These are phyloP conservation scores for Cephus sareptanus DNA, from an alignment of 2,888 invertebrate species.

Conservation along the genomic window DNA sequence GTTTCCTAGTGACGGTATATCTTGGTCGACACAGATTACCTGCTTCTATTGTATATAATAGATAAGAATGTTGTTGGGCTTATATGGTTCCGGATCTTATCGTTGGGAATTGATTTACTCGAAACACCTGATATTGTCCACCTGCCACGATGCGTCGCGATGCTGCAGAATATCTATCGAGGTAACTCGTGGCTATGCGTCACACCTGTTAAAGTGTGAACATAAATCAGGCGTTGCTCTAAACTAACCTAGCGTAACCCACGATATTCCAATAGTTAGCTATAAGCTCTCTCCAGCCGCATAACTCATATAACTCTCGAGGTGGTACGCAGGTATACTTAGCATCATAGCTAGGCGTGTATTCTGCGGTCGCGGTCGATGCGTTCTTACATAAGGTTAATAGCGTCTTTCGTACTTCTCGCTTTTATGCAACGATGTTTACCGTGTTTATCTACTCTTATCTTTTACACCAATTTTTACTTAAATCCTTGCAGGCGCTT, in stretches of 20 bases:
- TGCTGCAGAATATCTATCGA: slow-evolving; percentile 14
- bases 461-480: neutral
- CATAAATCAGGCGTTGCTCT: slow-evolving; percentile 24
- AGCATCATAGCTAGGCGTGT: slow-evolving; percentile 3
- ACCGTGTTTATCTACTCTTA: neutral
- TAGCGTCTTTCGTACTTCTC: neutral
- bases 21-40: neutral
- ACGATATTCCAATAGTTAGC: slow-evolving; percentile 23
- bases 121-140: slow-evolving; percentile 19
- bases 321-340: slow-evolving; percentile 2
- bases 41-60: neutral
- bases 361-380: slow-evolving; percentile 7
- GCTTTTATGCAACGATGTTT: neutral
- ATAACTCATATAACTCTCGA: slow-evolving; percentile 16
- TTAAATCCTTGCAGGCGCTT: neutral
- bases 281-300: slow-evolving; percentile 16
- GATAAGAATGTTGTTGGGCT: neutral
- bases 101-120: slow-evolving; percentile 14
- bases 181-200: slow-evolving; percentile 22
- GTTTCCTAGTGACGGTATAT: neutral
- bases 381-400: slow-evolving; percentile 6
- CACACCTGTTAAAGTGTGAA: slow-evolving; percentile 24
- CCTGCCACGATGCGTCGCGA: slow-evolving; percentile 13
- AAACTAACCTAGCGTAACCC: slow-evolving; percentile 25
- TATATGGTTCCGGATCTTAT: neutral